Conservation (phyloP, 1,140 invertebrate genomes). For the Drosophila suzukii region DNA sequence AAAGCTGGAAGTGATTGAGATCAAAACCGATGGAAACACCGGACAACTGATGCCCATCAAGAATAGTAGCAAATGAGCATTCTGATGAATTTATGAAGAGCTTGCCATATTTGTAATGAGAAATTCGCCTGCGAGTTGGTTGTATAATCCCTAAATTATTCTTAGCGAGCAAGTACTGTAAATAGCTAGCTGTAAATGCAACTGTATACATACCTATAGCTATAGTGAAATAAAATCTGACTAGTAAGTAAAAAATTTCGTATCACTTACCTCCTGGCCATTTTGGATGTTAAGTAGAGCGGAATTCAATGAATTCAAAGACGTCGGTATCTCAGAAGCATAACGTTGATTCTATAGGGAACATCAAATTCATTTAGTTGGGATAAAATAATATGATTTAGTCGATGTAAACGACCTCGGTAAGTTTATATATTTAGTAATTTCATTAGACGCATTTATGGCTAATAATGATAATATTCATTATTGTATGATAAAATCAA, state of each 20-base stretch:
- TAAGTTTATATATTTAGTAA: too few species aligned
- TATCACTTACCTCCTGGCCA: conserved; percentile 44
- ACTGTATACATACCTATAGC: conserved; percentile 62
- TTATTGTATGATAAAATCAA: too few species aligned
- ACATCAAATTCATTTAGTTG: not conserved
- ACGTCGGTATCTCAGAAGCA: conserved; percentile 32
- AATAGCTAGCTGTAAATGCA: conserved; percentile 68
- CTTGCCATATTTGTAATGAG: conserved; percentile 81
- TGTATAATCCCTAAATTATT: conserved; percentile 68
- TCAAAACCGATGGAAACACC: conserved; percentile 76
- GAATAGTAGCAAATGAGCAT: conserved; percentile 33
- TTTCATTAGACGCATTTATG: too few species aligned
- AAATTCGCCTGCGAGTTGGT: conserved; percentile 46
- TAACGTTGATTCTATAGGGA: conserved; percentile 36
- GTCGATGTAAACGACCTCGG: too few species aligned
- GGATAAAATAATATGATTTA: not conserved
- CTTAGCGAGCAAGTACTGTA: conserved; percentile 76
- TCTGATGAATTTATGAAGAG: conserved; percentile 27
- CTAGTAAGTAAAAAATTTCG: conserved; percentile 50
- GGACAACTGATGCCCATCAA: conserved; percentile 77
- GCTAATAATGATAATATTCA: too few species aligned
- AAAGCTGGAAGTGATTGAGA: conserved; percentile 83
- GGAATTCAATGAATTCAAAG: conserved; percentile 23
- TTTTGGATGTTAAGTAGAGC: conserved; percentile 32
- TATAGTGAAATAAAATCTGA: conserved; percentile 64